These are phyloP conservation scores for Drosophila neotestacea DNA, from an alignment of 2,888 invertebrate species.

Conservation along the genomic window DNA sequence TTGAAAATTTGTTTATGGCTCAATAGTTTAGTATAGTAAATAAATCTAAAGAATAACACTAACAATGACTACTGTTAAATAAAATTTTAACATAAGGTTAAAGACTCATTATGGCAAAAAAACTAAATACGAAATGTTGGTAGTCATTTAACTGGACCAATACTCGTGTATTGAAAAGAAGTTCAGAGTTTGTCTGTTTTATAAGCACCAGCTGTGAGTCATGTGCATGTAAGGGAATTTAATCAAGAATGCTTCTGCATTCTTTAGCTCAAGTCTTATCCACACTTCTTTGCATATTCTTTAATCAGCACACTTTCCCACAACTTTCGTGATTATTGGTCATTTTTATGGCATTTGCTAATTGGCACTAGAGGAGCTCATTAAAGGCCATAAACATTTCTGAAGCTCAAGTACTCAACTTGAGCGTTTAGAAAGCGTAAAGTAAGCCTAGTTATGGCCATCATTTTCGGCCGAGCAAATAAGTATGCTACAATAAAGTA, in stretches of 20 bases:
- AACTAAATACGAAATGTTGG: too few species aligned
- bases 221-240: background rate
- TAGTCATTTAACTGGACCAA: too few species aligned
- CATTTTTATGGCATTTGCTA: conserved; percentile 19
- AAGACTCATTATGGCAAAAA: too few species aligned
- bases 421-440: conserved; percentile 38
- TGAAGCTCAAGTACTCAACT: conserved; percentile 42
- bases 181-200: too few species aligned
- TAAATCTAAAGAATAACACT: background rate
- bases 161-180: too few species aligned
- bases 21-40: background rate
- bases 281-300: background rate
- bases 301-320: background rate
- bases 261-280: background rate
- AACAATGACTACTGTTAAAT: background rate
- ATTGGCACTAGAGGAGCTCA: conserved; percentile 44
- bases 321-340: conserved; percentile 5
- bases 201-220: too few species aligned
- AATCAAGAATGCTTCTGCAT: background rate
- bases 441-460: conserved; percentile 48
- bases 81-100: too few species aligned
- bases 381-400: conserved; percentile 37
- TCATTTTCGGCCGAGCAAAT: conserved; percentile 24
- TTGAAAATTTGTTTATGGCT: too few species aligned
- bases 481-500: conserved; percentile 30